Conservation (phyloP, 1,140 invertebrate species). For the Nixonia krombeini region DNA sequence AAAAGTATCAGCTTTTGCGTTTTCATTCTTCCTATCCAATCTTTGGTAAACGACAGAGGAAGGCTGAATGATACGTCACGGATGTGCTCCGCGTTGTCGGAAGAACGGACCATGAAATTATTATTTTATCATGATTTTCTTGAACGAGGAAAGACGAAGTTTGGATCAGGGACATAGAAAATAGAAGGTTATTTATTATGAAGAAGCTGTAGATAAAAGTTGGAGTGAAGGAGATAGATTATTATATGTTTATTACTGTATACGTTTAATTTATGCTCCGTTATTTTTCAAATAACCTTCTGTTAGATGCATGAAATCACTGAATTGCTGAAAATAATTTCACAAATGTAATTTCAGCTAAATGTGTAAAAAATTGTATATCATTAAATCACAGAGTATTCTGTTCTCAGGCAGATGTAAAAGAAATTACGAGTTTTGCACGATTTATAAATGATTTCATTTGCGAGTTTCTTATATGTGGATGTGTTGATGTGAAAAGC, state of each 20-base stretch:
- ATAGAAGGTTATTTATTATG: slow-evolving; percentile 50
- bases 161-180: slow-evolving; percentile 28
- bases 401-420: background rate
- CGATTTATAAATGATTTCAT: slow-evolving; percentile 49
- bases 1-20: slow-evolving; percentile 21
- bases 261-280: slow-evolving; percentile 20
- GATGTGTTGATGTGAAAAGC: slow-evolving; percentile 35
- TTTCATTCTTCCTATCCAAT: slow-evolving; percentile 26
- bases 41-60: slow-evolving; percentile 22
- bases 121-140: slow-evolving; percentile 42
- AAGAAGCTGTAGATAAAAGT: slow-evolving; percentile 30
- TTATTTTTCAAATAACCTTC: slow-evolving; percentile 42
- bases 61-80: slow-evolving; percentile 39
- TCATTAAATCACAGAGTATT: background rate
- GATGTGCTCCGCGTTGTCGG: slow-evolving; percentile 38
- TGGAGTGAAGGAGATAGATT: slow-evolving; percentile 43
- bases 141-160: slow-evolving; percentile 14
- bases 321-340: too few species aligned
- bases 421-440: slow-evolving; percentile 19
- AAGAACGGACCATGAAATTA: slow-evolving; percentile 53
- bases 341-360: too few species aligned
- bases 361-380: slow-evolving; percentile 5
- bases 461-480: slow-evolving; percentile 21
- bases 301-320: too few species aligned
- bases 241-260: slow-evolving; percentile 21